These are phyloP conservation scores for Ichneumon xanthorius DNA, from an alignment of 2,888 invertebrate species.

Conservation along the genomic window DNA sequence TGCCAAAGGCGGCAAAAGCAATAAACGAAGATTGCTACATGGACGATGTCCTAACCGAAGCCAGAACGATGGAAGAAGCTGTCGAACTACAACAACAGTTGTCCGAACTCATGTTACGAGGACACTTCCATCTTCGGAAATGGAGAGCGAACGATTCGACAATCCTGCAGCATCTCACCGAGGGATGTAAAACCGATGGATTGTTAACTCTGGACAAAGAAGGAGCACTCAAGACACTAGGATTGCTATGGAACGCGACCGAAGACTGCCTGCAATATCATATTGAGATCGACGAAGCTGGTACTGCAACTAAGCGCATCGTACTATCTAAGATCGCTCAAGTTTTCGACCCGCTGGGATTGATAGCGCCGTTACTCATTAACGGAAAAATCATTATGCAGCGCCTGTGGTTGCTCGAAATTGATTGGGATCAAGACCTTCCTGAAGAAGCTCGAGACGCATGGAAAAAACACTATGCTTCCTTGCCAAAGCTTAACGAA, in stretches of 20 bases:
- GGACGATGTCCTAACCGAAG: conserved; percentile 47
- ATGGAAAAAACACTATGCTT: conserved; percentile 43
- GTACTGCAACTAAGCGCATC: conserved; percentile 35
- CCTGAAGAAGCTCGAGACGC: background rate
- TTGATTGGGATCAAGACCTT: conserved; percentile 55
- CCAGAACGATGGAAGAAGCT: conserved; percentile 60
- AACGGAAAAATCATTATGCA: conserved; percentile 65
- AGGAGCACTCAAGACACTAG: conserved; percentile 61
- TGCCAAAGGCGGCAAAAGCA: conserved; percentile 61
- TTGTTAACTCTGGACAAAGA: conserved; percentile 57
- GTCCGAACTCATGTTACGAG: conserved; percentile 25
- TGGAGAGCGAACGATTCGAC: conserved; percentile 58
- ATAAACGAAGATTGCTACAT: conserved; percentile 72
- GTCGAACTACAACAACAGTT: conserved; percentile 52
- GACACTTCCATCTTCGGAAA: conserved; percentile 58
- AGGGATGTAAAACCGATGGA: conserved; percentile 22
- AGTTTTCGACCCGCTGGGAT: conserved; percentile 66
- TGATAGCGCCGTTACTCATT: conserved; percentile 61
- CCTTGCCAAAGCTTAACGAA: conserved; percentile 36
- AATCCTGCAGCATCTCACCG: conserved; percentile 1
- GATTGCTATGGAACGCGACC: conserved; percentile 63
- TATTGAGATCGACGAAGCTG: conserved; percentile 12
- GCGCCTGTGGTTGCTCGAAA: conserved; percentile 37
- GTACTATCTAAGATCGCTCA: conserved; percentile 61
- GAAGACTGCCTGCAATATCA: conserved; percentile 57